phyloP scores from a whole-genome alignment of 1,140 invertebrate species.

The Bicyclus anynana region DNA sequence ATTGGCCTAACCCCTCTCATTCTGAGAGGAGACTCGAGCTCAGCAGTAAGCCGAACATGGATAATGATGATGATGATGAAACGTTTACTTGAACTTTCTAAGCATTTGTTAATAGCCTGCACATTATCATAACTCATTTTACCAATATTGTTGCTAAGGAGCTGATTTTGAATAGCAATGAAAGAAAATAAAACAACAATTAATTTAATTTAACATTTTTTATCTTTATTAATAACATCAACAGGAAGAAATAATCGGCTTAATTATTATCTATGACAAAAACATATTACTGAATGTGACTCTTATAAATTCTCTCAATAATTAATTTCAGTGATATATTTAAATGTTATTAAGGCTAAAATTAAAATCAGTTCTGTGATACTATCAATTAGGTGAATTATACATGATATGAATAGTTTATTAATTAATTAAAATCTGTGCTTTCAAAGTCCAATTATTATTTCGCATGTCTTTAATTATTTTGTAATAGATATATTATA shows the following conservation, averaged over 20 bases:
- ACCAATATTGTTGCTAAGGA: too few relatives aligned
- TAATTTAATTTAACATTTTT: constrained; percentile 20
- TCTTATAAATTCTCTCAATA: constrained; percentile 51
- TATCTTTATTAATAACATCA: constrained; percentile 54
- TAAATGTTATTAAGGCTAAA: constrained; percentile 40
- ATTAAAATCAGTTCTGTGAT: constrained; percentile 33
- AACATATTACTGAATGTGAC: constrained; percentile 40
- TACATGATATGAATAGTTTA: constrained; percentile 45
- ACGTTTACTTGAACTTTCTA: too few relatives aligned
- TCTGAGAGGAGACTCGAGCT: too few relatives aligned
- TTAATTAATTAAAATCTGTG: constrained; percentile 27
- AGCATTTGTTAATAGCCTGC: too few relatives aligned
- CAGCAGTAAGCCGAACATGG: too few relatives aligned
- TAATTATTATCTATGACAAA: constrained; percentile 44
- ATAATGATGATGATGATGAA: too few relatives aligned
- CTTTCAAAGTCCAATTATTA: constrained; percentile 15
- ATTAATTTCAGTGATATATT: constrained; percentile 39
- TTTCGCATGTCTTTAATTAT: constrained; percentile 9
- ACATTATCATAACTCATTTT: too few relatives aligned
- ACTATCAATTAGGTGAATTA: constrained; percentile 34
- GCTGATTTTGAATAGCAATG: not conserved
- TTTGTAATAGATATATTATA: constrained; percentile 3
- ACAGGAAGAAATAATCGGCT: constrained; percentile 43
- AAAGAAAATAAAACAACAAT: not conserved
- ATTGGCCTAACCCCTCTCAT: too few relatives aligned